Percentiles rank a stretch among this genome's conserved stretches.
phyloP scores from a whole-genome alignment of 2,797 vertebrate species.

The Anomalospiza imberbis region DNA sequence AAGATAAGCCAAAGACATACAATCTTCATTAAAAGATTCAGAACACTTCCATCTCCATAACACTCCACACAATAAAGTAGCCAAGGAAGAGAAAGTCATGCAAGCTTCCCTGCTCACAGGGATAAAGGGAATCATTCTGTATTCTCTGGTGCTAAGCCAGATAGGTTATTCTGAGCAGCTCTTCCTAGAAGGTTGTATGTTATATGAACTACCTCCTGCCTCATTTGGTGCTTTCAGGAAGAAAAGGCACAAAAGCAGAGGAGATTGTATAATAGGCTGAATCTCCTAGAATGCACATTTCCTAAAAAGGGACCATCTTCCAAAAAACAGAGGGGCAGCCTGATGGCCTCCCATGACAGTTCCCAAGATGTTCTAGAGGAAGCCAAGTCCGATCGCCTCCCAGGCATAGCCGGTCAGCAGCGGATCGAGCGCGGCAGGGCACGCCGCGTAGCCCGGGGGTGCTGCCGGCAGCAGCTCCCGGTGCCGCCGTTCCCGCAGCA shows the following conservation, averaged over 20 bases:
- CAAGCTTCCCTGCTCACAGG: neutral
- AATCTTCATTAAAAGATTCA: neutral
- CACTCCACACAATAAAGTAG: neutral
- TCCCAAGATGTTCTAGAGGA: fast-evolving
- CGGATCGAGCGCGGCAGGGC: fast-evolving
- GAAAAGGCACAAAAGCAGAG: neutral
- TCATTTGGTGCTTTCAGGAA: neutral
- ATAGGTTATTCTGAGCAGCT: neutral
- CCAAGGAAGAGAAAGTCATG: fast-evolving
- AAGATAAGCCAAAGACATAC: fast-evolving
- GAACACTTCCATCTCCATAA: neutral
- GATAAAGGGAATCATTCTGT: neutral
- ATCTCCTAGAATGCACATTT: neutral
- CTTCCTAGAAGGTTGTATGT: neutral
- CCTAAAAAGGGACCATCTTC: fast-evolving
- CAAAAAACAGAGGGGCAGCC: too few relatives aligned
- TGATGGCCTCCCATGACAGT: fast-evolving
- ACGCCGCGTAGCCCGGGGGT: fast-evolving
- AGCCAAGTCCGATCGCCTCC: fast-evolving
- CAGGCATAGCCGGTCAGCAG: fast-evolving
- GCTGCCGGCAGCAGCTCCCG: neutral
- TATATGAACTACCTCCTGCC: neutral
- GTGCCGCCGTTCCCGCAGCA: neutral
- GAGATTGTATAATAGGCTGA: fast-evolving
- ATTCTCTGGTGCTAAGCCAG: neutral